Evolutionary conservation across 2,113 vertebrate genomes (phyloP).

Genomic region (Ranitomeya variabilis): DNA sequence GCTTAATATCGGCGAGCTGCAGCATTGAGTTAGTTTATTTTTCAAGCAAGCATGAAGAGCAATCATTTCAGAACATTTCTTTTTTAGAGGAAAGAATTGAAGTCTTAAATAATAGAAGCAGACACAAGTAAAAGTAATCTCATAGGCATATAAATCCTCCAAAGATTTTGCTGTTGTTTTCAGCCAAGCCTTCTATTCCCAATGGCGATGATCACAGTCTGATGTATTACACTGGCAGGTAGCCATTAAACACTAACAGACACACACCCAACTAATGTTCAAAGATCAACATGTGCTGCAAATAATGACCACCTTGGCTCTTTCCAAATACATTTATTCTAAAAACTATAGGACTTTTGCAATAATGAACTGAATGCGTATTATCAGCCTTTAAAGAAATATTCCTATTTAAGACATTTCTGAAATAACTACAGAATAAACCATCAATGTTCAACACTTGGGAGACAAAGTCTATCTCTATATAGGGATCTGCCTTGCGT

Average conservation of each 20-base stretch:
- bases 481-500: too few relatives aligned
- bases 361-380: background rate
- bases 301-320: background rate
- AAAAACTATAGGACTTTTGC: background rate
- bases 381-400: background rate
- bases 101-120: conserved; percentile 16
- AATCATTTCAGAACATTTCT: background rate
- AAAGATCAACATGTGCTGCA: background rate
- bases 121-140: background rate
- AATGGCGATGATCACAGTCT: background rate
- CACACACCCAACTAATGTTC: background rate
- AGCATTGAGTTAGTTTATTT: conserved; percentile 28
- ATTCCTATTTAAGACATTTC: too few relatives aligned
- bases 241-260: background rate
- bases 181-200: conserved; percentile 12
- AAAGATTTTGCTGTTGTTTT: conserved; percentile 70
- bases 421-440: too few relatives aligned
- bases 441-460: too few relatives aligned
- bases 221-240: conserved; percentile 21
- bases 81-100: conserved; percentile 11
- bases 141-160: conserved; percentile 68
- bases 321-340: background rate
- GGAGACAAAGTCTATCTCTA: too few relatives aligned
- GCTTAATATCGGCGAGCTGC: background rate
- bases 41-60: conserved; percentile 35